A percentile compares a stretch with the other conserved stretches of the same genome.
phyloP scores from a whole-genome alignment of 2,797 vertebrate species.

The Rhodeus uyekii region DNA sequence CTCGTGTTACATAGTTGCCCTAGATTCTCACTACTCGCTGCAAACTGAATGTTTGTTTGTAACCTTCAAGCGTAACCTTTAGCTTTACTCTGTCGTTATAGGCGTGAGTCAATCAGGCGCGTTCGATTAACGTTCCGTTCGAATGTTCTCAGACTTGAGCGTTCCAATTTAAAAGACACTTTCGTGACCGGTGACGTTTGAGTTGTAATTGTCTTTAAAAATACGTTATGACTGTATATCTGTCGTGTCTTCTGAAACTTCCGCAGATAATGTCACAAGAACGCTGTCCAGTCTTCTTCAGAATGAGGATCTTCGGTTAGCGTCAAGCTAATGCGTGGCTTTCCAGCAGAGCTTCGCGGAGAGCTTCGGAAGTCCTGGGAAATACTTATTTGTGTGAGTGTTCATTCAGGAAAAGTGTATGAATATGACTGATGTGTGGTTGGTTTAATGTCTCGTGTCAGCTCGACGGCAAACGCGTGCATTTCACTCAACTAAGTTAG shows the following conservation, averaged over 20 bases:
- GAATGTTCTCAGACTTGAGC: not conserved
- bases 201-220: not conserved
- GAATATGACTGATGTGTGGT: not conserved
- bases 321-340: constrained; percentile 48
- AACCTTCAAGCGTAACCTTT: constrained; percentile 50
- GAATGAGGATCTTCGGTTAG: constrained; percentile 35
- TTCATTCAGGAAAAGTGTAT: not conserved
- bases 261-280: constrained; percentile 24
- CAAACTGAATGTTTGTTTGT: constrained; percentile 27
- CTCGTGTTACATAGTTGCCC: constrained; percentile 57
- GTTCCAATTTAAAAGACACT: not conserved
- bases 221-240: not conserved
- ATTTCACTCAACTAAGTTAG: constrained; percentile 52
- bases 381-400: not conserved
- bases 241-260: constrained; percentile 20
- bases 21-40: constrained; percentile 49
- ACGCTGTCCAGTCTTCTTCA: not conserved
- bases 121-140: constrained; percentile 1
- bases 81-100: not conserved
- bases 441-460: constrained; percentile 26
- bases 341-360: not conserved
- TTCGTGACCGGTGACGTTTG: not conserved
- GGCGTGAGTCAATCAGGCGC: not conserved
- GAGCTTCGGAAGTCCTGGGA: not conserved
- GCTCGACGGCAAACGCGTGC: constrained; percentile 33